phyloP scores from a whole-genome alignment of 2,797 vertebrate genomes.

The Bradypodion pumilum region DNA sequence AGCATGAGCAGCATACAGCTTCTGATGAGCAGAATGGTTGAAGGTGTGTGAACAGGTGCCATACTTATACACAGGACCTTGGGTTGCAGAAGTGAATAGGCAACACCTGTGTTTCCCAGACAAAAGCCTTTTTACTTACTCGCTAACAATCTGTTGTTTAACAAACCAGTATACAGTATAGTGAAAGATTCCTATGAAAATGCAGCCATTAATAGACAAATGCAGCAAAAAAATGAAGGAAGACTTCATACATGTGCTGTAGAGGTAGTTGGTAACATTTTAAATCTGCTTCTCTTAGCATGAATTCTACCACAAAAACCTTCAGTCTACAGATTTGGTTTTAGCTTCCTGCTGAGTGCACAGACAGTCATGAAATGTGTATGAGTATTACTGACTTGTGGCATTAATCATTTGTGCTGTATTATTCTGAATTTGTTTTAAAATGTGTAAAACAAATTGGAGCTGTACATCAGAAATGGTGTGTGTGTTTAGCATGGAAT shows the following conservation, averaged over 20 bases:
- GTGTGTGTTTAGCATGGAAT: neutral
- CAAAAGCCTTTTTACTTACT: too few relatives aligned
- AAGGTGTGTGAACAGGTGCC: too few relatives aligned
- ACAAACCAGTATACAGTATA: neutral
- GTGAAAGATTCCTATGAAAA: constrained; percentile 6
- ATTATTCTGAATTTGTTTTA: constrained; percentile 41
- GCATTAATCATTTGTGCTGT: constrained; percentile 19
- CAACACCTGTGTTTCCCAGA: too few relatives aligned
- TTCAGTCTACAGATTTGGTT: constrained; percentile 33
- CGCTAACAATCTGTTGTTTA: constrained; percentile 15
- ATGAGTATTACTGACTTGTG: neutral
- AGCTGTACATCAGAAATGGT: constrained; percentile 17
- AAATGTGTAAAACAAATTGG: constrained; percentile 26
- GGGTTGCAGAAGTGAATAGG: too few relatives aligned
- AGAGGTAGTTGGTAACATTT: neutral
- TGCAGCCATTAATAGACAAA: constrained; percentile 13
- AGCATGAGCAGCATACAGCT: too few relatives aligned
- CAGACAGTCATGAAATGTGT: constrained; percentile 34
- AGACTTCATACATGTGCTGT: neutral
- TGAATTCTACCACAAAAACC: constrained; percentile 9
- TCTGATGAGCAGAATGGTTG: too few relatives aligned
- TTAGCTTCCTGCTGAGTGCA: neutral
- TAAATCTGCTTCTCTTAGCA: constrained; percentile 13
- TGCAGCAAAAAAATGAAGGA: neutral
- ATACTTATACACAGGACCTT: too few relatives aligned